Evolutionary conservation across 2,113 vertebrate genomes (phyloP), one percentile per base, ranked within the genome.

Genomic region (Verasper variegatus): DNA sequence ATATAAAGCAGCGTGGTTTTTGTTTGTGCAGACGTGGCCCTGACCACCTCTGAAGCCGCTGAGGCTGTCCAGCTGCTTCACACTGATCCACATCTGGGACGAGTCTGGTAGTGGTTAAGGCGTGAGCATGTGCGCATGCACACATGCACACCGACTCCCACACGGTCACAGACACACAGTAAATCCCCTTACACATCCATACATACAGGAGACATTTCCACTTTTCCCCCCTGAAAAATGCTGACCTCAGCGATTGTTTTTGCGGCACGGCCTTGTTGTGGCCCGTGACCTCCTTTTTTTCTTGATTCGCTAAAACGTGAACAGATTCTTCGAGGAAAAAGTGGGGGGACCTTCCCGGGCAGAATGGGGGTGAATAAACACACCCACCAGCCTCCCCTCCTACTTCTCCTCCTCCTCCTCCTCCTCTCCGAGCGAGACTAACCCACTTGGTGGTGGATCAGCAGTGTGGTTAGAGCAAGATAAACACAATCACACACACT

Each of bases 221-320:
- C 72, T 70, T 63, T 11, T 57, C 56, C 45, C 64, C 11, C 65
- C 42, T 26, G 1, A 24, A 86, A 83, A 83, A 52, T 70, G 84
- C 80, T 81, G 66, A 74, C 81, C 80, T 93, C 90, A 91, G 91
- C 59, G 26, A 45, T 85, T 89, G 82, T 90, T 93, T 91, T 93
- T 68, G 54, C 63, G 72, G 54, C 42, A 31, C 2, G 58, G 82
- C 81, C 86, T 81, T 80, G 78, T 91, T 74, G 74, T 72, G 78
- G 79, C 77, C 78, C 68, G 20, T 66, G 81, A 83, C 81, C 82
- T 66, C 76, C 73, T 71, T 56, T 52, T n/a, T 52, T 78, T 82
- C 78, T 78, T 55, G 63, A 37, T 63, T 83, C 77, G 64, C 78
- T 75, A 82, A 90, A 87, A 88, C 3, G 78, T 90, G 80, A 92